Conservation (phyloP, 1,140 invertebrate species). For the Tribolium madens region DNA sequence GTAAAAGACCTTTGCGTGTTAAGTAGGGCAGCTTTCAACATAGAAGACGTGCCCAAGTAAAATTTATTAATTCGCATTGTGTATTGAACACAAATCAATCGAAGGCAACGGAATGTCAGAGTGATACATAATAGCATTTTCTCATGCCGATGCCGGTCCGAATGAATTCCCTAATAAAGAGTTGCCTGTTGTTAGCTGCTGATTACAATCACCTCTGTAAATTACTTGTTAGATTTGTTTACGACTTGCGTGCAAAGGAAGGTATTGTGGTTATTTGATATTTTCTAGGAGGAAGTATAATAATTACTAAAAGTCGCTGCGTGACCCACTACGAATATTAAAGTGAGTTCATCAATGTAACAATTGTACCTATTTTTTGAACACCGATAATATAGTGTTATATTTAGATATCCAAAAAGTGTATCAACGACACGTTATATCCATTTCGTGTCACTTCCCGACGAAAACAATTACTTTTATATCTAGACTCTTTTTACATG, state of each 20-base stretch:
- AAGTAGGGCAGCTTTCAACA: slow-evolving; percentile 11
- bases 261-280: slow-evolving; percentile 45
- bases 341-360: slow-evolving; percentile 42
- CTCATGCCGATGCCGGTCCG: slow-evolving; percentile 13
- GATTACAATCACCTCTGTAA: slow-evolving; percentile 45
- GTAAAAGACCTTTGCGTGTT: slow-evolving; percentile 6
- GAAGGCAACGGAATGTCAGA: slow-evolving; percentile 9
- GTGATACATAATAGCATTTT: slow-evolving; percentile 21
- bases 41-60: background rate
- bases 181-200: slow-evolving; percentile 37
- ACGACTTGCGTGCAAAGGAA: slow-evolving; percentile 42
- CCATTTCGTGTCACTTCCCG: slow-evolving; percentile 18
- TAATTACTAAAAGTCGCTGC: slow-evolving; percentile 44
- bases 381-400: slow-evolving; percentile 24
- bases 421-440: slow-evolving; percentile 14
- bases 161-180: slow-evolving; percentile 36
- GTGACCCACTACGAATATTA: slow-evolving; percentile 45
- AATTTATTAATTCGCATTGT: slow-evolving; percentile 13
- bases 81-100: slow-evolving; percentile 23
- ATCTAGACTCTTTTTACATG: slow-evolving; percentile 6
- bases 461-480: slow-evolving; percentile 21
- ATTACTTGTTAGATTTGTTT: slow-evolving; percentile 47
- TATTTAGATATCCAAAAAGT: slow-evolving; percentile 16
- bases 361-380: slow-evolving; percentile 34
- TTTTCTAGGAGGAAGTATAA: slow-evolving; percentile 45